Conservation (phyloP, 2,797 vertebrate species). For the Darevskia mixta region DNA sequence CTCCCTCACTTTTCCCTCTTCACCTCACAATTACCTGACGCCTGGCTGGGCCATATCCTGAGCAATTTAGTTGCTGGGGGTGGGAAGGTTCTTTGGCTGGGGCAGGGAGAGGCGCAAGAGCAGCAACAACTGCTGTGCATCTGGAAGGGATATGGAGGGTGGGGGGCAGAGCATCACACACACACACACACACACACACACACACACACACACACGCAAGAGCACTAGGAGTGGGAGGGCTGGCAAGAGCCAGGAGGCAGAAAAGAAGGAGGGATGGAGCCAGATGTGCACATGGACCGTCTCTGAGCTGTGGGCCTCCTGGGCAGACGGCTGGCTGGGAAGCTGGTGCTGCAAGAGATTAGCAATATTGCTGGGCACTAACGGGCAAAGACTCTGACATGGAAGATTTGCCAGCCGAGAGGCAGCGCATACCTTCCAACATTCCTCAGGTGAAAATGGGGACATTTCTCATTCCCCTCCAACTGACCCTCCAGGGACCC, state of each 20-base stretch:
- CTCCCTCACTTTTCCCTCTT: neutral
- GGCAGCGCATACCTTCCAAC: too few species aligned
- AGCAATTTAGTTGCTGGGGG: neutral
- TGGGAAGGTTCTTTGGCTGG: neutral
- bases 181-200: neutral
- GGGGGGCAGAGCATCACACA: neutral
- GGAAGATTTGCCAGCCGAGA: too few species aligned
- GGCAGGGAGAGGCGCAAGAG: neutral
- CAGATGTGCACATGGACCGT: neutral
- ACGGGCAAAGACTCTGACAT: neutral
- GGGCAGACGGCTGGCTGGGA: neutral
- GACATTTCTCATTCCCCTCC: too few species aligned
- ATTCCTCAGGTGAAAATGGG: too few species aligned
- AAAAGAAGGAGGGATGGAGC: neutral
- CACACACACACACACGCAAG: neutral
- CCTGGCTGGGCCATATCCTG: neutral
- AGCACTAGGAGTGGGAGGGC: neutral
- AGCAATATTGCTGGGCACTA: too few species aligned
- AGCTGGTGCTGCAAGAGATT: neutral
- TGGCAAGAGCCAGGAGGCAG: neutral
- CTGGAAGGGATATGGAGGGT: neutral
- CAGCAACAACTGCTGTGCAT: neutral
- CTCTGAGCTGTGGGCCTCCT: too few species aligned
- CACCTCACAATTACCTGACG: conserved; percentile 32
- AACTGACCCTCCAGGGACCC: too few species aligned